Evolutionary conservation across 2,113 vertebrate species (phyloP), one percentile per base, ranked within the genome.

Genomic region (Isichthys henryi): DNA sequence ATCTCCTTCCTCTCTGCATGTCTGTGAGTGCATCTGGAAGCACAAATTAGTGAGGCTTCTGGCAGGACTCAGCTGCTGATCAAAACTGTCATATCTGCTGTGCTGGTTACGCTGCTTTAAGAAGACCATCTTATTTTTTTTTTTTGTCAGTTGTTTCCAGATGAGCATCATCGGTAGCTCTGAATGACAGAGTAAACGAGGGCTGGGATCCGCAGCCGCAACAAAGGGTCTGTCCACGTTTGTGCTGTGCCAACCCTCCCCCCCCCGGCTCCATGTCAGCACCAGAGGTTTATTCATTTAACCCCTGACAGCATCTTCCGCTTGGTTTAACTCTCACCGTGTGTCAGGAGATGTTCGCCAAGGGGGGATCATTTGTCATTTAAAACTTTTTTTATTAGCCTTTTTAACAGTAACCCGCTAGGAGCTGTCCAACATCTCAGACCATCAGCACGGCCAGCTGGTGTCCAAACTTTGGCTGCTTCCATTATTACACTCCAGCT

Each of bases 381-480:
- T 88, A 80, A 80, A 89, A 91, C 77, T 89, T 48, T 48, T 48
- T 74, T 89, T 93, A 92, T 91, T 91, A 35, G 48, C 62, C 62
- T 56, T 84, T 50, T 89, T 80, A 87, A 85, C 88, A 87, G 83
- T n/a, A 82, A 49, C 89, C 80, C 91, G 88, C 80, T 48, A 91
- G 88, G 88, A 85, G 86, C 31, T 90, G 62, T 53, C 85, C 56
- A 80, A 90, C 88, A 90, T 90, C 58, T 82, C 92, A 46, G 80
- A 82, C 53, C 88, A 90, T 48, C 88, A 31, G 62, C 74, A 80
- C 35, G 3, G 89, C 70, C 88, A 43, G 19, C 23, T 82, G 66
- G 53, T 74, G 49, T 91, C 92, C 50, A 91, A 74, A 58, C 89
- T 91, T 84, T 49, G 49, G 52, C 88, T 88, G 88, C 43, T 56